Evolutionary conservation across 2,113 vertebrate species (phyloP).

Genomic region (Boleophthalmus pectinirostris): DNA sequence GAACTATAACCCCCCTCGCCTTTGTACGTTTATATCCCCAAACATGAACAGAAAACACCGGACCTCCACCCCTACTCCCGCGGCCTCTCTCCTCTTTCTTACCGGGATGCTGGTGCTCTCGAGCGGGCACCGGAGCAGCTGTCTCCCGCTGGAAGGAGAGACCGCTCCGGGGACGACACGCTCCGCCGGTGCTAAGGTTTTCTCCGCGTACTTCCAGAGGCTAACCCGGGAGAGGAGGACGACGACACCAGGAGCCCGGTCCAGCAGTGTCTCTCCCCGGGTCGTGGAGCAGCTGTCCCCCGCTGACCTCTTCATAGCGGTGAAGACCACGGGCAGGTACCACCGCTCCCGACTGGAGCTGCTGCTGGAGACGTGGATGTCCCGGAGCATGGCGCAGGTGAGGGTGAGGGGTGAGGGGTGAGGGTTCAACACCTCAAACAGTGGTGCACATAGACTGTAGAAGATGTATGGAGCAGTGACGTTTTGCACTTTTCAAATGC

Average conservation of each 20-base stretch:
- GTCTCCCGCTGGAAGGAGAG: not conserved
- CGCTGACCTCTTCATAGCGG: constrained; percentile 87
- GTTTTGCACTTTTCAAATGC: too few species aligned
- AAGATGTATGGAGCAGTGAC: too few species aligned
- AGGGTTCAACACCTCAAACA: too few species aligned
- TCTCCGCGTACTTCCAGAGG: constrained; percentile 81
- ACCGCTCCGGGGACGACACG: not conserved
- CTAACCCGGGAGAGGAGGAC: constrained; percentile 81
- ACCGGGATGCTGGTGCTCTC: constrained; percentile 44
- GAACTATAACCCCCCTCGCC: not conserved
- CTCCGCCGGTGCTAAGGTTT: constrained; percentile 38
- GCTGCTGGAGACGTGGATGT: constrained; percentile 92
- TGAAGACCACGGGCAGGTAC: constrained; percentile 89
- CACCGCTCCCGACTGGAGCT: constrained; percentile 86
- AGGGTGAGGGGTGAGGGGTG: constrained; percentile 67
- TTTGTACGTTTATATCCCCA: constrained; percentile 13
- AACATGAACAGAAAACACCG: constrained; percentile 78
- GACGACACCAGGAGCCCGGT: constrained; percentile 9
- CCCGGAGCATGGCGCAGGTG: constrained; percentile 86
- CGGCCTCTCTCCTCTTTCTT: constrained; percentile 70
- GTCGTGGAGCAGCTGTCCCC: constrained; percentile 76
- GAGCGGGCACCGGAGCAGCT: constrained; percentile 27
- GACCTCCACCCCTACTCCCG: constrained; percentile 64
- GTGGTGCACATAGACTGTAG: too few species aligned
- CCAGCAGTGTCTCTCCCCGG: constrained; percentile 16